Base-by-base conservation (phyloP, 1,140 invertebrate genomes). In the Diuraphis noxia region DNA sequence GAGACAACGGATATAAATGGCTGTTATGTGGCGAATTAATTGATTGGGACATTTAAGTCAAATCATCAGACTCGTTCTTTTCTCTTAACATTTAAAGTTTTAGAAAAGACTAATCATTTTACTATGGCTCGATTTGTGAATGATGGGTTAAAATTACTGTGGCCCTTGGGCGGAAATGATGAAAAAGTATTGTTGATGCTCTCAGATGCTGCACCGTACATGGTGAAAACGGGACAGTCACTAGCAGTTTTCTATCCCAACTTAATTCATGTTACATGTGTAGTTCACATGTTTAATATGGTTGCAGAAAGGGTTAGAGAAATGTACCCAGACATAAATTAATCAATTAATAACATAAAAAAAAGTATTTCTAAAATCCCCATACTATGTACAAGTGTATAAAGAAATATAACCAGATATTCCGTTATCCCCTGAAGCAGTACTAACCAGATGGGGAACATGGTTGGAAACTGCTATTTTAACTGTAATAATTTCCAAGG, bases 161-260 rank as follows among this genome's bases (percentile, higher is more conserved):
- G 85, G 85, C 43, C 43, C 25, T 41, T 43, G 30, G 30, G 85
- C n/a, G 85, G 41, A 36, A n/a, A 56, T 87, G 41, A 87, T 56
- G 41, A 46, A 87, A 38, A 87, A 87, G 85, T 87, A 21, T 46
- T 43, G 5, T 56, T 87, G 85, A 41, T 87, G 41, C n/a, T 87
- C 38, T 49, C 85, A 19, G 85, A 49, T 87, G 38, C 85, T 46
- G 85, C 85, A 49, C 85, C 85, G n/a, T 49, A 49, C 30, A 87
- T 49, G 43, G 25, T 87, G 13, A 87, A 87, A 87, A 87, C 85
- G 46, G 85, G 43, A 41, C n/a, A 87, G 38, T 46, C 85, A n/a
- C 36, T 87, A 49, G 10, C 6, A 72, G 30, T 72, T n/a, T 72
- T 72, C n/a, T n/a, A n/a, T n/a, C n/a, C n/a, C n/a, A n/a, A n/a